Conservation (phyloP, 2,113 vertebrate genomes). For the Macroglossus sobrinus region DNA sequence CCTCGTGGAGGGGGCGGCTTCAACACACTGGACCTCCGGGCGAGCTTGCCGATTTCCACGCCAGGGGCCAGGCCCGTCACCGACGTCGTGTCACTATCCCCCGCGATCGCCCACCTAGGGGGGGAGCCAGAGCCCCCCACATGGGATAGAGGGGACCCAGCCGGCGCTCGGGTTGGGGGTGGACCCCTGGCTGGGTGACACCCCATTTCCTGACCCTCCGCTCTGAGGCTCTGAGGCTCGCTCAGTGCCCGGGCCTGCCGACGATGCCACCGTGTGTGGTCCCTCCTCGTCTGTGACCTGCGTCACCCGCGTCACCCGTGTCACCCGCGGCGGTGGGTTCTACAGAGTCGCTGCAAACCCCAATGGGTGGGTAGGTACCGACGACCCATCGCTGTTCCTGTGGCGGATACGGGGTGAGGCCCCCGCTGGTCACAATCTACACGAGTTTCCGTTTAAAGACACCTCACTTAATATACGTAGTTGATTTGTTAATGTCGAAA, state of each 20-base stretch:
- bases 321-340: fast-evolving
- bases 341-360: fast-evolving
- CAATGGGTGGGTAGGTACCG: fast-evolving
- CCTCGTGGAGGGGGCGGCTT: not conserved
- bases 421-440: not conserved
- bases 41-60: not conserved
- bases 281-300: no score
- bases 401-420: fast-evolving
- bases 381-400: not conserved
- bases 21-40: fast-evolving
- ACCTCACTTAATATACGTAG: fast-evolving
- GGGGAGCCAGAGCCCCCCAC: not conserved
- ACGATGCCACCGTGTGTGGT: fast-evolving
- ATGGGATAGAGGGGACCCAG: not conserved
- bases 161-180: no score
- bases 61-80: not conserved
- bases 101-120: fast-evolving
- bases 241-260: fast-evolving
- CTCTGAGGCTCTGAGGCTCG: fast-evolving
- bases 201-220: fast-evolving
- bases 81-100: not conserved
- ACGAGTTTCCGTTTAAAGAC: not conserved
- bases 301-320: no score
- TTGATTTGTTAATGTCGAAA: no score
- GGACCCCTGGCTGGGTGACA: fast-evolving